A percentile compares a stretch with the other conserved stretches of the same genome.
Evolutionary conservation across 1,140 invertebrate genomes (phyloP).

Genomic region (Mycetomoellerius zeteki): DNA sequence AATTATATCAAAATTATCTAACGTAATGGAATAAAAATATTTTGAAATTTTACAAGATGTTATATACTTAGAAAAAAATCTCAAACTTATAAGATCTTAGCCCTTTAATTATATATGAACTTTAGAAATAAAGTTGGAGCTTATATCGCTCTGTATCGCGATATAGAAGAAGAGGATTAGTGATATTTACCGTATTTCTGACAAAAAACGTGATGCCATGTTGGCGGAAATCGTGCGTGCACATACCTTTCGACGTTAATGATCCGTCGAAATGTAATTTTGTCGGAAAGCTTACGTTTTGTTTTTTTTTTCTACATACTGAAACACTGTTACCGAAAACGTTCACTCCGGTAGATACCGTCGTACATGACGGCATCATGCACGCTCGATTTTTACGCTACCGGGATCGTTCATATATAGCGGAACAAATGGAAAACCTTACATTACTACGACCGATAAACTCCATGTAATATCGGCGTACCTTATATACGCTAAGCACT

Average conservation of each 20-base stretch:
- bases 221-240: constrained; percentile 16
- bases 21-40: background rate
- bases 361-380: background rate
- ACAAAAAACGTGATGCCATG: background rate
- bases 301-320: background rate
- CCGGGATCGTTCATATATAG: constrained; percentile 63
- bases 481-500: constrained; percentile 67
- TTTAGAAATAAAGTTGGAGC: background rate
- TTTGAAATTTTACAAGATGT: background rate
- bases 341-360: background rate
- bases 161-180: background rate
- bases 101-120: background rate
- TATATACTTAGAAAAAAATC: background rate
- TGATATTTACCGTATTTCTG: constrained; percentile 11
- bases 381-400: constrained; percentile 22
- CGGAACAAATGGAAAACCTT: constrained; percentile 50
- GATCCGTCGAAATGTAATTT: constrained; percentile 46
- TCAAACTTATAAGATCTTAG: background rate
- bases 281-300: background rate
- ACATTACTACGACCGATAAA: constrained; percentile 58
- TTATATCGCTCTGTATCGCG: background rate
- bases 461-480: constrained; percentile 31
- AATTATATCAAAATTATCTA: background rate
- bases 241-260: background rate
- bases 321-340: constrained; percentile 31